phyloP scores from a whole-genome alignment of 2,888 invertebrate species.

The Crocallis elinguaria region DNA sequence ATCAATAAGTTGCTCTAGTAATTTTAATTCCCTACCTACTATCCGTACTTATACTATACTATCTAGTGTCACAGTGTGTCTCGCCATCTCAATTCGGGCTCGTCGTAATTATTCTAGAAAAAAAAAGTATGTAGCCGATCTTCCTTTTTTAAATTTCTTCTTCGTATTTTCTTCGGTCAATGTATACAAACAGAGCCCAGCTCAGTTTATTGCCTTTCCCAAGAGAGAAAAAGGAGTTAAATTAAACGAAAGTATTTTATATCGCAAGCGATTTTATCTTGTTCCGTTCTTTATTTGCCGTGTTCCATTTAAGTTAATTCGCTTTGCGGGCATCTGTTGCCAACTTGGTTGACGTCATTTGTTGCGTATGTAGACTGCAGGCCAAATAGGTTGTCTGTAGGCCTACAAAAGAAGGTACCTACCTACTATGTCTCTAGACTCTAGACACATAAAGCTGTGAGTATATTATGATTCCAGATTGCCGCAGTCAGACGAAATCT shows the following conservation, averaged over 20 bases:
- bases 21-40: too few species aligned
- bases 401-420: slow-evolving; percentile 18
- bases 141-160: slow-evolving; percentile 15
- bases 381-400: slow-evolving; percentile 47
- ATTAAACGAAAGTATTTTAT: slow-evolving; percentile 27
- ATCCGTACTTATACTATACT: too few species aligned
- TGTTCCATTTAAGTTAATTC: slow-evolving; percentile 50
- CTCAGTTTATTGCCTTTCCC: slow-evolving; percentile 24
- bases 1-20: too few species aligned
- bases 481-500: not conserved
- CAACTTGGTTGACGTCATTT: slow-evolving; percentile 64
- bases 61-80: too few species aligned
- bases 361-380: slow-evolving; percentile 57
- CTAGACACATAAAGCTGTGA: not conserved
- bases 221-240: slow-evolving; percentile 26
- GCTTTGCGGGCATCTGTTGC: slow-evolving; percentile 52
- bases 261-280: slow-evolving; percentile 26
- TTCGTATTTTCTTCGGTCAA: slow-evolving; percentile 12
- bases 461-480: not conserved
- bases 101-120: too few species aligned
- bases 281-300: slow-evolving; percentile 26
- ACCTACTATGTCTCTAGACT: slow-evolving; percentile 5
- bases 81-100: too few species aligned
- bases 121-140: too few species aligned
- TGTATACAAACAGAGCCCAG: slow-evolving; percentile 21